A percentile compares a stretch with the other conserved stretches of the same genome.
Evolutionary conservation across 2,888 invertebrate genomes (phyloP).

Genomic region (Nemapogon koenigi): DNA sequence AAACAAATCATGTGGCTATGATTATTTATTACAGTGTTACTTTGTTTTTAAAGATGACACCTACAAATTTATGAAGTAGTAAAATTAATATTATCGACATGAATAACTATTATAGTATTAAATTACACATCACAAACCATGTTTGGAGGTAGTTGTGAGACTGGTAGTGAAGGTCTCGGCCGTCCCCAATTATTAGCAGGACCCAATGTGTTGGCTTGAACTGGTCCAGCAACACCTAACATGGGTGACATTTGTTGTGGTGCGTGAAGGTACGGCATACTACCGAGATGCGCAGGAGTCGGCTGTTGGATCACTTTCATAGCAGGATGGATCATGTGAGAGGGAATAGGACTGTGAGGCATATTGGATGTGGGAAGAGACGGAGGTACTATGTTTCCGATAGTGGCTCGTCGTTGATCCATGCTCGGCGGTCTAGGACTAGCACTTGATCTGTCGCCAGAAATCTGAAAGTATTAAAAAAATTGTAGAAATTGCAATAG

Average conservation of each 20-base stretch:
- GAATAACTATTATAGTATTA: too few relatives aligned
- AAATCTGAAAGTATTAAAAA: constrained; percentile 30
- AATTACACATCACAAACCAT: constrained; percentile 25
- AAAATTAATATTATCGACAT: too few relatives aligned
- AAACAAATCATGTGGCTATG: too few relatives aligned
- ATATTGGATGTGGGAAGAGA: constrained; percentile 21
- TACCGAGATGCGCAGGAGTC: constrained; percentile 30
- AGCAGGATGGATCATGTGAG: background rate
- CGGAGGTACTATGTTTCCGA: constrained; percentile 21
- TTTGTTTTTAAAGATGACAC: background rate
- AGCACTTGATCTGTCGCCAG: constrained; percentile 39
- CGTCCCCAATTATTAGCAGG: constrained; percentile 38
- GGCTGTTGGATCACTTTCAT: background rate
- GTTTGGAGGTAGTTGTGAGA: constrained; percentile 36
- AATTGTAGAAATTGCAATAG: too few relatives aligned
- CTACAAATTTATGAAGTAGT: too few relatives aligned
- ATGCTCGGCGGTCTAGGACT: constrained; percentile 36
- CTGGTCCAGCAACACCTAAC: constrained; percentile 1
- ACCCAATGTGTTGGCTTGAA: constrained; percentile 29
- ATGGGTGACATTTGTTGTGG: constrained; percentile 22
- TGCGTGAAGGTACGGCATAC: constrained; percentile 43
- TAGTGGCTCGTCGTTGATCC: constrained; percentile 36
- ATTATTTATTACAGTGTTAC: too few relatives aligned
- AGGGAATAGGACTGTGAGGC: background rate
- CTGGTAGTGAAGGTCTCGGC: constrained; percentile 36